These are phyloP conservation scores for Watsonalla cultraria DNA, from an alignment of 2,888 invertebrate genomes.

Conservation along the genomic window DNA sequence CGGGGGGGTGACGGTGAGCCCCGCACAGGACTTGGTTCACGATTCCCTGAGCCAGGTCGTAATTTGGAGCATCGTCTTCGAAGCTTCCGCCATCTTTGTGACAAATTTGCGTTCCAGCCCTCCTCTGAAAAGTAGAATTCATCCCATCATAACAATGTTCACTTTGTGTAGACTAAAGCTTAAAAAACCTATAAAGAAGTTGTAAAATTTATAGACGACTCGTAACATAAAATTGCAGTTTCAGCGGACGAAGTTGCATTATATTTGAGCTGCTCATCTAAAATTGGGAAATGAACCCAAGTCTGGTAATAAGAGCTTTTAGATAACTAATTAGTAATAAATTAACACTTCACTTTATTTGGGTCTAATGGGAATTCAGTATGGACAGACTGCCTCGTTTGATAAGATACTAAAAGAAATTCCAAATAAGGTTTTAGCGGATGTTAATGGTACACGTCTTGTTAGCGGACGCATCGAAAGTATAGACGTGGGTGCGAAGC, in stretches of 20 bases:
- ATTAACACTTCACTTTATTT: not conserved
- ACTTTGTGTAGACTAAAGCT: too few species aligned
- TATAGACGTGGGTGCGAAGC: not conserved
- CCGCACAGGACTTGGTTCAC: constrained; percentile 76
- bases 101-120: constrained; percentile 86
- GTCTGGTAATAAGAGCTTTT: too few species aligned
- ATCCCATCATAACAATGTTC: not conserved
- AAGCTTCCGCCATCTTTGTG: constrained; percentile 86
- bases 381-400: not conserved
- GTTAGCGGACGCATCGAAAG: not conserved
- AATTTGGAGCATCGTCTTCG: constrained; percentile 84
- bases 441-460: not conserved
- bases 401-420: not conserved
- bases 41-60: constrained; percentile 80
- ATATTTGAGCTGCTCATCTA: too few species aligned
- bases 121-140: constrained; percentile 77
- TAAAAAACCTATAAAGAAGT: too few species aligned
- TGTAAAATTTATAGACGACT: too few species aligned
- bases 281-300: too few species aligned
- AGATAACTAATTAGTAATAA: not conserved
- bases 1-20: constrained; percentile 78
- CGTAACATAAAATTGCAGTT: too few species aligned
- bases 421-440: not conserved
- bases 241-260: too few species aligned
- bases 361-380: not conserved